These are phyloP conservation scores for Rousettus leschenaultii DNA, from an alignment of 2,113 vertebrate genomes.

Conservation along the genomic window DNA sequence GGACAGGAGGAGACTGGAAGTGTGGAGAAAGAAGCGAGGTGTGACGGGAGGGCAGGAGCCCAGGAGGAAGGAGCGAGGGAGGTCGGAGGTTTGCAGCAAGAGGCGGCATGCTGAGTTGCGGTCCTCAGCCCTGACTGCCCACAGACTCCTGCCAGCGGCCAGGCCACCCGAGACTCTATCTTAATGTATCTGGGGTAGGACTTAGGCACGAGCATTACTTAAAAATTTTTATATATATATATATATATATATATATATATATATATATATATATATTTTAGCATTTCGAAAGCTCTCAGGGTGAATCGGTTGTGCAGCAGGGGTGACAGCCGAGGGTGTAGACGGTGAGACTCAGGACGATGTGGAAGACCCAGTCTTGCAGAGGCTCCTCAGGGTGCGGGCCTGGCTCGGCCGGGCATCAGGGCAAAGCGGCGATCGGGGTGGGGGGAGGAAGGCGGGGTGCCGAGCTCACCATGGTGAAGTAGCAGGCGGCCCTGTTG, in stretches of 20 bases:
- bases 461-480: slow-evolving; percentile 87
- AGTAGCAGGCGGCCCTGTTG: slow-evolving; percentile 91
- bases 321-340: background rate
- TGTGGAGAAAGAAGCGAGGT: background rate
- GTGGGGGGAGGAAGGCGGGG: rapidly evolving
- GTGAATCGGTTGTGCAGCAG: rapidly evolving
- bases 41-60: background rate
- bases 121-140: background rate
- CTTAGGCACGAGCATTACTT: background rate
- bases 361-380: rapidly evolving
- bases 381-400: rapidly evolving
- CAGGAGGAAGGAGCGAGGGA: background rate
- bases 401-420: background rate
- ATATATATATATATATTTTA: background rate
- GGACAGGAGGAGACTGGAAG: background rate
- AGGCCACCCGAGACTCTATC: background rate
- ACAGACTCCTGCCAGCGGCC: background rate
- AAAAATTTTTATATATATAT: background rate
- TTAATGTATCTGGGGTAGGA: background rate
- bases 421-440: rapidly evolving
- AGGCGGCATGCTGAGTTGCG: rapidly evolving
- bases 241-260: too few relatives aligned
- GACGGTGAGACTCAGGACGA: background rate
- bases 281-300: background rate
- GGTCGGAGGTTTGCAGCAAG: background rate